Evolutionary conservation across 2,797 vertebrate species (phyloP).

Genomic region (Parauchenoglanis punctatus): DNA sequence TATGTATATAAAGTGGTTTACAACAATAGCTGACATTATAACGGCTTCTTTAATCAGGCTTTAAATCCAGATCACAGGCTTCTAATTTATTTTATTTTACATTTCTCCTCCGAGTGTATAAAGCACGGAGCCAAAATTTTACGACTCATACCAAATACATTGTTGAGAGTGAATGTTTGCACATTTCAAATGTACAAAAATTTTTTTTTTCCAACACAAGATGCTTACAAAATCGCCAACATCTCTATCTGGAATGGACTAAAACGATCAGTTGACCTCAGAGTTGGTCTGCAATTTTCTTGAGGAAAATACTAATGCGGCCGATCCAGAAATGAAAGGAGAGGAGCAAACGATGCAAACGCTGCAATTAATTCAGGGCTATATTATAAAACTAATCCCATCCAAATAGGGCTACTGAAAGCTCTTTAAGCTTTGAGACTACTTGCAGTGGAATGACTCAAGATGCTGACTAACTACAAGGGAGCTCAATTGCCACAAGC

Average conservation of each 20-base stretch:
- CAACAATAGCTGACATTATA: neutral
- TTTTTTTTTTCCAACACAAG: neutral
- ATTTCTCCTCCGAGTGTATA: neutral
- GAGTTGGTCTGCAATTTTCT: neutral
- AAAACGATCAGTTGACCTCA: neutral
- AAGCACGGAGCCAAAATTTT: no score
- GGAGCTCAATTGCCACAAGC: constrained; percentile 43
- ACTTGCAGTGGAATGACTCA: constrained; percentile 68
- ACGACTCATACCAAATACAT: neutral
- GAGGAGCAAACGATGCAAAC: neutral
- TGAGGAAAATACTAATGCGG: neutral
- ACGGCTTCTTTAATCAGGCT: neutral
- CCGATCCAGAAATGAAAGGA: neutral
- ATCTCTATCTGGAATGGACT: neutral
- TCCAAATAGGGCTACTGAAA: neutral
- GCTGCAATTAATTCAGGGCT: no score
- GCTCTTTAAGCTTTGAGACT: constrained; percentile 33
- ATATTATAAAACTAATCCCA: neutral
- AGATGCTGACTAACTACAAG: constrained; percentile 58
- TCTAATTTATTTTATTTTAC: neutral
- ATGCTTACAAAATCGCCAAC: neutral
- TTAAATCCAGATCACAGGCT: neutral
- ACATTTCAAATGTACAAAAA: neutral
- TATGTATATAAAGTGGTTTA: neutral
- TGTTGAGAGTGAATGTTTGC: neutral